These are phyloP conservation scores for Heliopora coerulea DNA, from an alignment of 92 coral and sea anemone genomes.

Conservation along the genomic window DNA sequence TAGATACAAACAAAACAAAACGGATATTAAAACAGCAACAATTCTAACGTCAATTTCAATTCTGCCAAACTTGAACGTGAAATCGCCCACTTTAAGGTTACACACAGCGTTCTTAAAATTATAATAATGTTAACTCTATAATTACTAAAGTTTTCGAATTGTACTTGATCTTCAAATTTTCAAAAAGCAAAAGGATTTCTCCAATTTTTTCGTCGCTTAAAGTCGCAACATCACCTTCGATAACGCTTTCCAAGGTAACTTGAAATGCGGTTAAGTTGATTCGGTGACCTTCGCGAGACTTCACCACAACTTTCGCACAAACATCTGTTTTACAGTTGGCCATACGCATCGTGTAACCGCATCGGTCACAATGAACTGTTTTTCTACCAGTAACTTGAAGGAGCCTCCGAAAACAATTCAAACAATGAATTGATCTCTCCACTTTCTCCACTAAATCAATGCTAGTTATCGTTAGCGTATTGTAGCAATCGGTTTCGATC, in stretches of 20 bases:
- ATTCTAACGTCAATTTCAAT: no score
- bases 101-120: conserved; percentile 3
- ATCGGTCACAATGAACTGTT: conserved; percentile 44
- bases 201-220: conserved; percentile 36
- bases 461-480: conserved; percentile 22
- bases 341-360: conserved; percentile 33
- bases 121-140: no score
- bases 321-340: background rate
- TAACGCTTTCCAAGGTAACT: conserved; percentile 15
- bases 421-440: conserved; percentile 29
- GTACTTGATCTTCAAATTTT: background rate
- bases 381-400: conserved; percentile 26
- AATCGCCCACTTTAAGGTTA: no score
- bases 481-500: background rate
- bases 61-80: no score
- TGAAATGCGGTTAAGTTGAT: conserved; percentile 22
- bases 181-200: conserved; percentile 19
- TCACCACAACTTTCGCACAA: background rate
- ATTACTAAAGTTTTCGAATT: background rate
- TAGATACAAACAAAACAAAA: no score
- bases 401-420: conserved; percentile 26
- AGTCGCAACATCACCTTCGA: conserved; percentile 33
- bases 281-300: conserved; percentile 3
- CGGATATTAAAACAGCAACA: no score
- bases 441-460: conserved; percentile 14